Percentiles rank a stretch among this genome's conserved stretches.
Evolutionary conservation across 2,797 vertebrate species (phyloP).

Genomic region (Picus viridis): DNA sequence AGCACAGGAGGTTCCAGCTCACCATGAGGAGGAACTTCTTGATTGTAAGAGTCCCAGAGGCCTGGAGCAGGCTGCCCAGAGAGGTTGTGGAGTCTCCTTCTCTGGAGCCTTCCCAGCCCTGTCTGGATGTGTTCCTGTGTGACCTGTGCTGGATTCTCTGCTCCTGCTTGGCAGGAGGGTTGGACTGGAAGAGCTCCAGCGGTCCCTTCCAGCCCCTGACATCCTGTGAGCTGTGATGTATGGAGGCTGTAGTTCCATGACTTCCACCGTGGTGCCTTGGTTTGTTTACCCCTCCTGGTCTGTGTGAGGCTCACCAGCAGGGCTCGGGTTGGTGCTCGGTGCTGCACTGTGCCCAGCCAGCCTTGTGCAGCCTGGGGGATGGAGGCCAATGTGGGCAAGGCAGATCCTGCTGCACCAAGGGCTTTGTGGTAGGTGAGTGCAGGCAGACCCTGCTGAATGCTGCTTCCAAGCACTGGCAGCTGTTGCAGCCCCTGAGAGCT

Average conservation of each 20-base stretch:
- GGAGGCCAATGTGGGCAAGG: not conserved
- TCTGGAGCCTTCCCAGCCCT: too few species aligned
- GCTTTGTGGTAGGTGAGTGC: not conserved
- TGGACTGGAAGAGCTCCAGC: too few species aligned
- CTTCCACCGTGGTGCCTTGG: not conserved
- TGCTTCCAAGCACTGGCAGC: not conserved
- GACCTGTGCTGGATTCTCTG: too few species aligned
- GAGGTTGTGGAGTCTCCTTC: too few species aligned
- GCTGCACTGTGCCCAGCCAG: not conserved
- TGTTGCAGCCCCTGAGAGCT: not conserved
- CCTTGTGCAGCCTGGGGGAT: accelerated
- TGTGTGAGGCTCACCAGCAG: not conserved
- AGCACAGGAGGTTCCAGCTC: too few species aligned
- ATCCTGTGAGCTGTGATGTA: too few species aligned
- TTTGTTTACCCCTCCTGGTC: not conserved
- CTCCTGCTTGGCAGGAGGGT: too few species aligned
- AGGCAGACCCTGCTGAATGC: not conserved
- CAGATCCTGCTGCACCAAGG: not conserved
- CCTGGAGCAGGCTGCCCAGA: too few species aligned
- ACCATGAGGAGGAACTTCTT: too few species aligned
- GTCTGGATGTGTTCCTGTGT: too few species aligned
- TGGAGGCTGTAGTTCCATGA: not conserved
- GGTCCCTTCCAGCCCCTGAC: too few species aligned
- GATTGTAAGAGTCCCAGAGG: too few species aligned
- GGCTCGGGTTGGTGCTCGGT: not conserved